Evolutionary conservation across 2,888 invertebrate species (phyloP).

Genomic region (Lithosia quadra): DNA sequence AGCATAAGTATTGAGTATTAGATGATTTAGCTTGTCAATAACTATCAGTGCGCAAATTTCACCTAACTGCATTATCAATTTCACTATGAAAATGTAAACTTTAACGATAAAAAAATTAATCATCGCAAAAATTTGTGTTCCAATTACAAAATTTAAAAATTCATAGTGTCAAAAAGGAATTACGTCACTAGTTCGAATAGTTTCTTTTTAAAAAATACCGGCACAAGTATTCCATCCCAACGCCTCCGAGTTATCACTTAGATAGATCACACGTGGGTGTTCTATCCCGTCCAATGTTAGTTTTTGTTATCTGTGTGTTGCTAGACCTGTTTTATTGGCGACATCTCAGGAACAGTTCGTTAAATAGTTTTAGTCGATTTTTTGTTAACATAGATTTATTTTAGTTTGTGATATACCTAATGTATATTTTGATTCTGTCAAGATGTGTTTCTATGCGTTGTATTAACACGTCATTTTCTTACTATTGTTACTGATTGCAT

Average conservation of each 20-base stretch:
- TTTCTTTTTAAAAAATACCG: background rate
- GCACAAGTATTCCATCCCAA: slow-evolving; percentile 17
- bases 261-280: slow-evolving; percentile 50
- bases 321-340: slow-evolving; percentile 50
- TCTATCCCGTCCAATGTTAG: slow-evolving; percentile 41
- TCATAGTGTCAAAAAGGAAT: background rate
- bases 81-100: background rate
- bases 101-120: too few relatives aligned
- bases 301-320: slow-evolving; percentile 36
- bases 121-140: background rate
- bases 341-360: background rate
- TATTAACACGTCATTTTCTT: too few relatives aligned
- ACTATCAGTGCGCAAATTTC: too few relatives aligned
- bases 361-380: background rate
- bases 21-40: background rate
- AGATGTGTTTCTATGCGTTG: too few relatives aligned
- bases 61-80: background rate
- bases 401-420: background rate
- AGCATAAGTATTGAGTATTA: background rate
- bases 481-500: too few relatives aligned
- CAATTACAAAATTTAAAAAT: background rate
- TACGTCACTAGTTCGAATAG: background rate
- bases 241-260: slow-evolving; percentile 38
- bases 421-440: too few relatives aligned
- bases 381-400: background rate